Evolutionary conservation across 1,140 invertebrate species (phyloP).

Genomic region (Riptortus pedestris): DNA sequence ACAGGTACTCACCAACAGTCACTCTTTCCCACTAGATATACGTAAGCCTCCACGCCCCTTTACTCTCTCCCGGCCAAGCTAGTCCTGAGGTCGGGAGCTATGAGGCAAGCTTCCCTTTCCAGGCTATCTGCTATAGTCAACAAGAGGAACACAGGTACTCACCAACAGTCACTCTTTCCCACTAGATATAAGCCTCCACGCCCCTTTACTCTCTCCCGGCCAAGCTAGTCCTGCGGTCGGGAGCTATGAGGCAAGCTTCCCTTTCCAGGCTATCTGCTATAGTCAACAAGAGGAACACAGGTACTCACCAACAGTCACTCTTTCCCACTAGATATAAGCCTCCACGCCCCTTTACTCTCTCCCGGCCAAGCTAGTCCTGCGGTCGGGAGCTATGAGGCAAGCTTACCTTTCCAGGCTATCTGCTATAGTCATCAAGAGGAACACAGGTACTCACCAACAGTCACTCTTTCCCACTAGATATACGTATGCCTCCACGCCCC

Average conservation of each 20-base stretch:
- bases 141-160: conserved; percentile 37
- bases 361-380: conserved; percentile 40
- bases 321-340: conserved; percentile 2
- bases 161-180: not conserved
- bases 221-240: conserved; percentile 42
- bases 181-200: not conserved
- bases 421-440: conserved; percentile 48
- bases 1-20: conserved; percentile 20
- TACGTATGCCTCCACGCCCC: not conserved
- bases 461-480: not conserved
- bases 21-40: not conserved
- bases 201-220: conserved; percentile 29
- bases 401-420: conserved; percentile 54
- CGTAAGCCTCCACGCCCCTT: not conserved
- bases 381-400: conserved; percentile 49
- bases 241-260: conserved; percentile 53
- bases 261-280: conserved; percentile 54
- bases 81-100: conserved; percentile 44
- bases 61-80: conserved; percentile 35
- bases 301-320: not conserved
- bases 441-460: conserved; percentile 27
- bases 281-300: conserved; percentile 42
- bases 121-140: conserved; percentile 53
- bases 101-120: conserved; percentile 54
- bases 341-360: too few species aligned